Conservation (phyloP, 2,888 invertebrate species). For the Cynaeus angustus region DNA sequence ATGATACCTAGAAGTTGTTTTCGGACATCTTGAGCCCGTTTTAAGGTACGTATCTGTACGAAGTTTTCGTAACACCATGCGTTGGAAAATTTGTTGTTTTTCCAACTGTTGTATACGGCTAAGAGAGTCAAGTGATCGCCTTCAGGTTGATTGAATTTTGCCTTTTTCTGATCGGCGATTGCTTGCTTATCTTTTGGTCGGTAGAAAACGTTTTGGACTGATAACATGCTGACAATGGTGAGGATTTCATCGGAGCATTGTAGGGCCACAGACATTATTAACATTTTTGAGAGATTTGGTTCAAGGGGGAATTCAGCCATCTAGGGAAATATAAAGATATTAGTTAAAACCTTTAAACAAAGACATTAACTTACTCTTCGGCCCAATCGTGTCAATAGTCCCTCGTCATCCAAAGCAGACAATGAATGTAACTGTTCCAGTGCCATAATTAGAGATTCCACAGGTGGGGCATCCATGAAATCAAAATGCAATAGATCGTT, state of each 20-base stretch:
- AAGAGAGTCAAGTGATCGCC: conserved; percentile 97
- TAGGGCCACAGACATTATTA: conserved; percentile 98
- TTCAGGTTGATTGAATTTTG: conserved; percentile 99
- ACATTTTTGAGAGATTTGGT: conserved; percentile 97
- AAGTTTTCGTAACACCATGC: conserved; percentile 99
- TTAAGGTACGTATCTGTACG: conserved; percentile 96
- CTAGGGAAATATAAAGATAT: conserved; percentile 72
- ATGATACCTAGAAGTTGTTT: conserved; percentile 98
- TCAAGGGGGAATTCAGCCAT: conserved; percentile 99
- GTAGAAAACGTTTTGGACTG: conserved; percentile 99
- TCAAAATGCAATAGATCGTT: conserved; percentile 98
- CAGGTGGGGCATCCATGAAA: conserved; percentile 99
- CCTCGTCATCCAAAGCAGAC: conserved; percentile 96
- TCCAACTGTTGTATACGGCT: conserved; percentile 99
- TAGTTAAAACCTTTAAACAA: not conserved
- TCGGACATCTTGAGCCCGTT: conserved; percentile 97
- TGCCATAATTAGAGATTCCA: conserved; percentile 98
- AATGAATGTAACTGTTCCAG: conserved; percentile 97
- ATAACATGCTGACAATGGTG: conserved; percentile 99
- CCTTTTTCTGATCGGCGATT: conserved; percentile 98
- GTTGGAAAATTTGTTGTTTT: conserved; percentile 98
- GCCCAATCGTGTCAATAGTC: conserved; percentile 87
- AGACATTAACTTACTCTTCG: conserved; percentile 75
- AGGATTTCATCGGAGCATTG: conserved; percentile 98
- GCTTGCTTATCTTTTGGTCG: conserved; percentile 96